These are phyloP conservation scores for Melanocharis versteri DNA, from an alignment of 2,113 vertebrate genomes.

Conservation along the genomic window DNA sequence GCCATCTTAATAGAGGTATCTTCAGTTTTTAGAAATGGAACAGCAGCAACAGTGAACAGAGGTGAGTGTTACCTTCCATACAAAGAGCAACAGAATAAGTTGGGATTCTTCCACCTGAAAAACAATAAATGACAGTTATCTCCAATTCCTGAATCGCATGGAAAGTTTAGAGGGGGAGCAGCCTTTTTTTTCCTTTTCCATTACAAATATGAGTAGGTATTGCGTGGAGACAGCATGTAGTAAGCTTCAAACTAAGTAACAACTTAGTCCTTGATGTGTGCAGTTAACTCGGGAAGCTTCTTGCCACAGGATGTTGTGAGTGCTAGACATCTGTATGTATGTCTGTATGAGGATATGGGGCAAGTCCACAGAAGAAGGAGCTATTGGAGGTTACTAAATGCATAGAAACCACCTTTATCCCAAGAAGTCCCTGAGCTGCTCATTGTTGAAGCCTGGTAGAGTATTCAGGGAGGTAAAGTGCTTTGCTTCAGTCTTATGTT, in stretches of 20 bases:
- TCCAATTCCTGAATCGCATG: not conserved
- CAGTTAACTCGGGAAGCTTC: not conserved
- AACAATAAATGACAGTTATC: not conserved
- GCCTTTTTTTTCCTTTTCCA: not conserved
- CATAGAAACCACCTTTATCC: not conserved
- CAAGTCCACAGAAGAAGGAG: not conserved
- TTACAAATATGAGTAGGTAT: not conserved
- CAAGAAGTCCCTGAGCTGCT: not conserved
- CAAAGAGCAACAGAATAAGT: not conserved
- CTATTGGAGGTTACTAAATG: not conserved
- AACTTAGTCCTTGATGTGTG: conserved; percentile 19
- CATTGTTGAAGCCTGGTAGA: not conserved
- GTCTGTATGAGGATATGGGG: not conserved
- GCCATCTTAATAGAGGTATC: not conserved
- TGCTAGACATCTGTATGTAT: not conserved
- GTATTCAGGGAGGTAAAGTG: not conserved
- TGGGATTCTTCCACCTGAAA: not conserved
- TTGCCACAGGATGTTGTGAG: not conserved
- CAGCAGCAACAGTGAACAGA: not conserved
- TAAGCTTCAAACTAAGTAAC: not conserved
- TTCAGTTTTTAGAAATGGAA: not conserved
- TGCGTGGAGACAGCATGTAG: not conserved
- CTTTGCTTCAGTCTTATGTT: not conserved
- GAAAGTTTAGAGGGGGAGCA: not conserved
- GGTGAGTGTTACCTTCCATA: not conserved